These are phyloP conservation scores for Oryzias curvinotus DNA, from an alignment of 2,113 vertebrate species.

Conservation along the genomic window DNA sequence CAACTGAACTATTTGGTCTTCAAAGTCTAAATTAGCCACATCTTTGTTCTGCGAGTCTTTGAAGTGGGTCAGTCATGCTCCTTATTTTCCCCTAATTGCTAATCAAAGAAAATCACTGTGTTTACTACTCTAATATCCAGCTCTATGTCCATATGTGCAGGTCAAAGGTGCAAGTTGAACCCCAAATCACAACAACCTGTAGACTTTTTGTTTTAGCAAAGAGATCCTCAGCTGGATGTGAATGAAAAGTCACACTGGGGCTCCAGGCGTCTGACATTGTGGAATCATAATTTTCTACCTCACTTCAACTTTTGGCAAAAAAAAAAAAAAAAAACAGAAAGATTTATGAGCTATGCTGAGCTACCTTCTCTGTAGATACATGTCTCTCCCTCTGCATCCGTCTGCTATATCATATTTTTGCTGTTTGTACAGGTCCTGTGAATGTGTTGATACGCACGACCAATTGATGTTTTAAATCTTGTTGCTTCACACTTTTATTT, in stretches of 20 bases:
- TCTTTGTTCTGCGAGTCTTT: slow-evolving; percentile 66
- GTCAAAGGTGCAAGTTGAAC: slow-evolving; percentile 48
- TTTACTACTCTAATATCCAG: slow-evolving; percentile 49
- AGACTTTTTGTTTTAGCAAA: slow-evolving; percentile 26
- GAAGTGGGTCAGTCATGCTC: slow-evolving; percentile 62
- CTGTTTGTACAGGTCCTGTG: slow-evolving; percentile 49
- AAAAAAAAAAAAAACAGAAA: slow-evolving; percentile 72
- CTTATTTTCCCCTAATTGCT: slow-evolving; percentile 59
- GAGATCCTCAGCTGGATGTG: slow-evolving; percentile 43
- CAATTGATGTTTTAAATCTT: slow-evolving; percentile 36
- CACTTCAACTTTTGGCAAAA: slow-evolving; percentile 79
- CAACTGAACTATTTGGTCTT: slow-evolving; percentile 34
- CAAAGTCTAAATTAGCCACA: slow-evolving; percentile 54
- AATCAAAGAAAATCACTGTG: slow-evolving; percentile 73
- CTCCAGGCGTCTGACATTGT: slow-evolving; percentile 50
- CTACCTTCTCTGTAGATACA: slow-evolving; percentile 76
- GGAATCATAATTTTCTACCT: slow-evolving; percentile 85
- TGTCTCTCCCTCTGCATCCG: slow-evolving; percentile 37
- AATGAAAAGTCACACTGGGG: slow-evolving; percentile 53
- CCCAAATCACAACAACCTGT: slow-evolving; percentile 22
- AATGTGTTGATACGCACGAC: slow-evolving; percentile 47
- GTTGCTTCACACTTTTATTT: slow-evolving; percentile 70
- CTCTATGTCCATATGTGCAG: slow-evolving; percentile 37
- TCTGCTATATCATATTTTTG: slow-evolving; percentile 48
- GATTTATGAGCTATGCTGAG: slow-evolving; percentile 80